Evolutionary conservation across 2,113 vertebrate genomes (phyloP), one percentile per base, ranked within the genome.

Genomic region (Tautogolabrus adspersus): DNA sequence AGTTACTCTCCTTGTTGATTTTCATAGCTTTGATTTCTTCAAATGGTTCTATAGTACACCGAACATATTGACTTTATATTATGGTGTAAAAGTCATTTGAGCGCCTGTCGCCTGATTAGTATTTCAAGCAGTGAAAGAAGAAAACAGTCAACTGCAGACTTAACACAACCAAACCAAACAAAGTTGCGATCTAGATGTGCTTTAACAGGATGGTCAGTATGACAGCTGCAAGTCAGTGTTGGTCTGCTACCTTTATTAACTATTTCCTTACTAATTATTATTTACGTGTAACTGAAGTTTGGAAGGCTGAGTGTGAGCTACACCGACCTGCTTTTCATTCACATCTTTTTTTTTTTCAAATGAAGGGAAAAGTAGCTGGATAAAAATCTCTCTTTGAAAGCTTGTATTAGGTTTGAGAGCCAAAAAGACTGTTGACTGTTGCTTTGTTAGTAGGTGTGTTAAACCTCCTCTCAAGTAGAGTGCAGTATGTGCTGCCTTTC

Each of bases 11-110:
- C 30, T 34, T 6, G 30, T 34, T 34, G 30, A 6, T 34, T 34
- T 34, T 6, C 30, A 34, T 6, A 6, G 30, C 30, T 34, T 34
- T 6, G 30, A 34, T 34, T 34, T 34, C 30, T 34, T 34, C 30
- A 34, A 34, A 34, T 6, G 3, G 30, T 1, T 46, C 44, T 46
- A 15, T 68, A 52, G 42, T 75, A 52, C 58, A 72, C 73, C 21
- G 30, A 46, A 2, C 26, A 26, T 26, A 26, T 26, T 26, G 26
- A 26, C 26, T 74, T 85, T 34, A 42, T 40, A 37, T 61, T 65
- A 72, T 63, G 64, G 49, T 16, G 58, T 77, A 63, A 52, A n/a
- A 74, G 61, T 79, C 72, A 81, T 75, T 77, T 19, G 23, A 66
- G 1, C 13, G 30, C 56, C n/a, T 64, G 37, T 26, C 26, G 4